Percentiles rank a stretch among this genome's conserved stretches.
Evolutionary conservation across 2,113 vertebrate species (phyloP).

Genomic region (Epinephelus fuscoguttatus): DNA sequence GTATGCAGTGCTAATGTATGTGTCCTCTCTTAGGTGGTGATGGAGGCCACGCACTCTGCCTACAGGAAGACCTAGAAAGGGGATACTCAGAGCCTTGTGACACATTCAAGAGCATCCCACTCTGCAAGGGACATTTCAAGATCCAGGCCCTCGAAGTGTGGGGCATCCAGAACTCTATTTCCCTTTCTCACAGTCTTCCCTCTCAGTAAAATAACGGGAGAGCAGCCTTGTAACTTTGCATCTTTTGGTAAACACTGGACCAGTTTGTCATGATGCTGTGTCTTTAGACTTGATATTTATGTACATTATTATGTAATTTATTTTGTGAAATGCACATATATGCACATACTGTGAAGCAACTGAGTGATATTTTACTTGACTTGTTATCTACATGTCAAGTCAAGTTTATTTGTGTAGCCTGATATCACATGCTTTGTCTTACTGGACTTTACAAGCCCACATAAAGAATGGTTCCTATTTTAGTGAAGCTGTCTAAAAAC

Average conservation of each 20-base stretch:
- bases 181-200: constrained; percentile 43
- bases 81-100: constrained; percentile 86
- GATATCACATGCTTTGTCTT: background rate
- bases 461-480: background rate
- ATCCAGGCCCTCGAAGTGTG: constrained; percentile 90
- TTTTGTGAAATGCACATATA: constrained; percentile 12
- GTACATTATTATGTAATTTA: constrained; percentile 14
- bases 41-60: constrained; percentile 85
- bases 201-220: constrained; percentile 14
- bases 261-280: background rate
- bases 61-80: constrained; percentile 79
- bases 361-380: constrained; percentile 1
- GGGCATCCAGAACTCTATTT: constrained; percentile 85
- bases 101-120: constrained; percentile 88
- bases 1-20: constrained; percentile 2
- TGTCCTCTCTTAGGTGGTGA: constrained; percentile 85
- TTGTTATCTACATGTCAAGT: background rate
- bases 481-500: background rate
- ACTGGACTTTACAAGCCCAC: constrained; percentile 9
- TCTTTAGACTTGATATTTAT: constrained; percentile 19
- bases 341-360: background rate
- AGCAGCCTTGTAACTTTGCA: background rate
- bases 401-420: background rate
- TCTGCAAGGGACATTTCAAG: constrained; percentile 88
- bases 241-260: background rate